Base-by-base conservation (phyloP, 2,888 invertebrate genomes). In the Carabus problematicus region DNA sequence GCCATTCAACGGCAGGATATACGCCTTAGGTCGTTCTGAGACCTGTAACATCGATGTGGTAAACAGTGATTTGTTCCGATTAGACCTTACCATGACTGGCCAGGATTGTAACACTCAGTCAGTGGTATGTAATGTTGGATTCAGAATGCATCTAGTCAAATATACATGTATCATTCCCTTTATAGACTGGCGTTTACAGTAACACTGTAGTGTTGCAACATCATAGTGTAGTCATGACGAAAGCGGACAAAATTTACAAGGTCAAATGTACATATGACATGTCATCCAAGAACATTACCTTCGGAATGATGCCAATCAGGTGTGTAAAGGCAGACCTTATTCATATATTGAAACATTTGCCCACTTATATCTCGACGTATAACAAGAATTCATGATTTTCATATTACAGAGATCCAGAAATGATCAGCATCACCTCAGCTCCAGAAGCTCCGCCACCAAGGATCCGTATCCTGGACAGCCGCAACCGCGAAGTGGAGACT, bases 261-360 rank as follows among this genome's bases (percentile, higher is more conserved):
- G 95, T 96, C 70, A 94, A 96, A 81, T 96, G 96, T 80, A 96
- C 96, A 6, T 96, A 96, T 82, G 96, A 96, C 81, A 96, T 96
- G 92, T 94, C 95, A 73, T 95, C 96, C 16, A 94, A 95, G 86
- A 96, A 96, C 82, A 95, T 96, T 76, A 95, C 96, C 42, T 96
- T 96, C 85, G 96, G 96, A 85, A 95, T 96, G 95, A 95, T 95
- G 91, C 96, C 96, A 73, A 95, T 96, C 83, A 91, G 93, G 91
- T 91, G 80, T 80, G 83, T 60, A 42, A n/a, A 58, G n/a, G 6
- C 6, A 29, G 6, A 29, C 29, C 3, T n/a, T n/a, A n/a, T 29
- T 29, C 6, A 29, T 29, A 29, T 2, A 29, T 29, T 29, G 29
- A 29, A 29, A 29, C 29, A 29, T 29, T 3, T 29, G 6, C 29